phyloP scores from a whole-genome alignment of 2,888 invertebrate species.

The Leucania comma region DNA sequence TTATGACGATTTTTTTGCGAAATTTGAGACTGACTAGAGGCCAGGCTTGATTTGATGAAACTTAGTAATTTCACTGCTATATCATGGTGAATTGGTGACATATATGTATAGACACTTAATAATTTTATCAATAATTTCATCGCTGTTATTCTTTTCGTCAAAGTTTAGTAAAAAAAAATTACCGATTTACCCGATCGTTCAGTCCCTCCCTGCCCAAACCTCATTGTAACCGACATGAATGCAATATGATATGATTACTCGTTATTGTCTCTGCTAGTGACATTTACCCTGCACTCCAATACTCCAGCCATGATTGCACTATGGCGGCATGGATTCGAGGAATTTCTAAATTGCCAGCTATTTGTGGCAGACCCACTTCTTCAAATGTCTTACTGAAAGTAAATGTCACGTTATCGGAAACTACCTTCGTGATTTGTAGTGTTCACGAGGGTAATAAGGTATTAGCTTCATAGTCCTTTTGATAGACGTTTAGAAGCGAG shows the following conservation, averaged over 20 bases:
- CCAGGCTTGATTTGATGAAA: too few species aligned
- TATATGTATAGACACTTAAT: too few species aligned
- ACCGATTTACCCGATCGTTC: not conserved
- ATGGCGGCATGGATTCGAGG: slow-evolving; percentile 48
- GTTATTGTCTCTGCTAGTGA: slow-evolving; percentile 60
- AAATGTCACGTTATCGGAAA: slow-evolving; percentile 50
- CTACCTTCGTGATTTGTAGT: slow-evolving; percentile 19
- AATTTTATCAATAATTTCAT: too few species aligned
- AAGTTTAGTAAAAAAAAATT: too few species aligned
- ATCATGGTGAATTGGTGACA: too few species aligned
- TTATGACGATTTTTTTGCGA: too few species aligned
- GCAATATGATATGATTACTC: slow-evolving; percentile 65
- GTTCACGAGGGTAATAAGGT: slow-evolving; percentile 20
- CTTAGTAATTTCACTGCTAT: too few species aligned
- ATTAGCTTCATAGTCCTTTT: too few species aligned
- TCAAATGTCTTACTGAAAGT: slow-evolving; percentile 46
- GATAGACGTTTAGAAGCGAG: not conserved
- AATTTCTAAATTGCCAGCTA: slow-evolving; percentile 54
- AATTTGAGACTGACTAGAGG: too few species aligned
- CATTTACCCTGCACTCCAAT: slow-evolving; percentile 57
- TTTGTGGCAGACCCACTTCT: slow-evolving; percentile 40
- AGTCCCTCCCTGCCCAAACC: slow-evolving; percentile 37
- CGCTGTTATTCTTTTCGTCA: too few species aligned
- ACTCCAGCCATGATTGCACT: slow-evolving; percentile 23
- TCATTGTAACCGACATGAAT: slow-evolving; percentile 44